Evolutionary conservation across 1,140 invertebrate genomes (phyloP).

Genomic region (Drosophila lini): DNA sequence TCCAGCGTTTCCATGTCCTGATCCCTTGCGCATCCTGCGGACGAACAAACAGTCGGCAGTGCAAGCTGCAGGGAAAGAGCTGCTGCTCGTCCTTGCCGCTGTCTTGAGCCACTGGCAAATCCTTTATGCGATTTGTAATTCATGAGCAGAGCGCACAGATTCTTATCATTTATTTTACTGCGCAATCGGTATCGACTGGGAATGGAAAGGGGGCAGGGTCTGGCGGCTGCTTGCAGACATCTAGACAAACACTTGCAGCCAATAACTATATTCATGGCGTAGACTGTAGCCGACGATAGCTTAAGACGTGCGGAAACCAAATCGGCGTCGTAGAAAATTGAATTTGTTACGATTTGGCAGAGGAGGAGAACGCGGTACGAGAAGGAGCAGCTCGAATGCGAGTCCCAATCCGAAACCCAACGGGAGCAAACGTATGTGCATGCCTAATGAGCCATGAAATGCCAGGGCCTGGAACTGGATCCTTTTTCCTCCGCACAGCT

Average conservation of each 20-base stretch:
- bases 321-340: slow-evolving; percentile 82
- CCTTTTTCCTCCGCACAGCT: slow-evolving; percentile 12
- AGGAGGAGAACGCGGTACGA: background rate
- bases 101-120: slow-evolving; percentile 72
- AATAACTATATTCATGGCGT: slow-evolving; percentile 79
- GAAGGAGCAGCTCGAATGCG: background rate
- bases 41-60: slow-evolving; percentile 46
- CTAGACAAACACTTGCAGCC: slow-evolving; percentile 54
- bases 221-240: slow-evolving; percentile 17
- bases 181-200: slow-evolving; percentile 59
- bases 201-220: background rate
- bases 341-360: slow-evolving; percentile 69
- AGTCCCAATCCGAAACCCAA: slow-evolving; percentile 10
- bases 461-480: slow-evolving; percentile 39
- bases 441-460: slow-evolving; percentile 82
- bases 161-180: slow-evolving; percentile 82
- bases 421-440: slow-evolving; percentile 69
- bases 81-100: slow-evolving; percentile 11
- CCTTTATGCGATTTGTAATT: slow-evolving; percentile 83
- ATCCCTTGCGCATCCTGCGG: slow-evolving; percentile 23
- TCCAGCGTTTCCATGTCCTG: slow-evolving; percentile 1
- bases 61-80: slow-evolving; percentile 21
- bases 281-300: slow-evolving; percentile 57
- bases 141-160: slow-evolving; percentile 80
- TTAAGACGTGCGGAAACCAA: slow-evolving; percentile 81